phyloP scores from a whole-genome alignment of 2,113 vertebrate species.

The Canis aureus region DNA sequence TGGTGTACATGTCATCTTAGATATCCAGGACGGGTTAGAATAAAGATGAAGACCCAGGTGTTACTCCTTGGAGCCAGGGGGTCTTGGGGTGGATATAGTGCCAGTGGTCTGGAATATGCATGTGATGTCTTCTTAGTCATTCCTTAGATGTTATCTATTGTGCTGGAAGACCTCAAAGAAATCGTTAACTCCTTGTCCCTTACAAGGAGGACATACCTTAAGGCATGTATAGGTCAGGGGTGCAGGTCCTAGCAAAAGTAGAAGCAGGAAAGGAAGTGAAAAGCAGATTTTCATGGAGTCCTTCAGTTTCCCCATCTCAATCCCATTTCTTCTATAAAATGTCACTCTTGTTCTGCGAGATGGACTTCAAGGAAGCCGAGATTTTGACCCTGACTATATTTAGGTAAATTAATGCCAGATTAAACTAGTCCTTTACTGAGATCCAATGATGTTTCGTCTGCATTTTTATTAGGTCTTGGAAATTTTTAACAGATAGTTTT shows the following conservation, averaged over 20 bases:
- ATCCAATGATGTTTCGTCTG: constrained; percentile 32
- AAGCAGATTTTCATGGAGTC: not conserved
- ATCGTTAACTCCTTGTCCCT: not conserved
- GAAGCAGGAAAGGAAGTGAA: not conserved
- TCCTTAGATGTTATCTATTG: not conserved
- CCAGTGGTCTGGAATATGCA: not conserved
- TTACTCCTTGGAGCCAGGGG: not conserved
- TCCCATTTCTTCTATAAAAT: not conserved
- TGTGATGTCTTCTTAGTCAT: not conserved
- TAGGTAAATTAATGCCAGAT: not conserved
- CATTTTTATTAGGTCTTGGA: constrained; percentile 31
- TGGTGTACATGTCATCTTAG: not conserved
- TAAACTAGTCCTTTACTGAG: constrained; percentile 25
- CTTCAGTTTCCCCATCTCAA: not conserved
- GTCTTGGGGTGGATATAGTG: not conserved
- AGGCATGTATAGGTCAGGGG: not conserved
- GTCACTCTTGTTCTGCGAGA: not conserved
- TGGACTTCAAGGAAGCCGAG: not conserved
- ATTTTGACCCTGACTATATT: not conserved
- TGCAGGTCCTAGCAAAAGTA: not conserved
- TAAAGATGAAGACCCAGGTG: not conserved
- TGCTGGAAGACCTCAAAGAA: not conserved
- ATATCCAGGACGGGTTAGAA: not conserved
- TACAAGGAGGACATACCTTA: not conserved
- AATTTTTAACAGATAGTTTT: constrained; percentile 11